Percentiles rank a stretch among this genome's conserved stretches.
Evolutionary conservation across 2,888 invertebrate genomes (phyloP).

Genomic region (Spodoptera exigua): DNA sequence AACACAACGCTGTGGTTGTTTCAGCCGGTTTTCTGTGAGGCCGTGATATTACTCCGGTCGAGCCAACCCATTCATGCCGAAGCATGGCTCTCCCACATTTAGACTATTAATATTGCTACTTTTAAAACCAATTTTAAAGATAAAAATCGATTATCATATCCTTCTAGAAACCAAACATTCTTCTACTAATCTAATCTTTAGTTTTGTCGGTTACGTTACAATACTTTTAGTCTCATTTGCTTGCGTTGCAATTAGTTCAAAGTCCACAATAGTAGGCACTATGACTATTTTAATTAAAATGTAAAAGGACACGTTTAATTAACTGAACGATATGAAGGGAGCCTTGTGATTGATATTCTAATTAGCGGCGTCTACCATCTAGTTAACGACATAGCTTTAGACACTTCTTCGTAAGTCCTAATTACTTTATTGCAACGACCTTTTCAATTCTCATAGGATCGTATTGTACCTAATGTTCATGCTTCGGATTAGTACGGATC

Average conservation of each 20-base stretch:
- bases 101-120: too few species aligned
- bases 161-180: too few species aligned
- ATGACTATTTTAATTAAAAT: conserved; percentile 26
- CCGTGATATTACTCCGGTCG: too few species aligned
- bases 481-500: conserved; percentile 30
- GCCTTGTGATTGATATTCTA: conserved; percentile 59
- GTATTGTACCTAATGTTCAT: conserved; percentile 25
- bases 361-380: conserved; percentile 41
- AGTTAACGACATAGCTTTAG: conserved; percentile 42
- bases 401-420: conserved; percentile 43
- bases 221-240: too few species aligned
- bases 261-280: not conserved
- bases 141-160: too few species aligned
- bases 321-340: conserved; percentile 49
- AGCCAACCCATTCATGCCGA: too few species aligned
- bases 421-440: conserved; percentile 54
- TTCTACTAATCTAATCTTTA: too few species aligned
- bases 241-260: not conserved
- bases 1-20: too few species aligned
- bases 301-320: conserved; percentile 48
- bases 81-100: too few species aligned
- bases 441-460: conserved; percentile 54
- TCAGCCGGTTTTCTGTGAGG: too few species aligned
- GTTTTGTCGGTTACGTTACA: too few species aligned
- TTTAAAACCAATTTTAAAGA: too few species aligned